These are phyloP conservation scores for Agapornis roseicollis DNA, from an alignment of 2,113 vertebrate genomes.

Conservation along the genomic window DNA sequence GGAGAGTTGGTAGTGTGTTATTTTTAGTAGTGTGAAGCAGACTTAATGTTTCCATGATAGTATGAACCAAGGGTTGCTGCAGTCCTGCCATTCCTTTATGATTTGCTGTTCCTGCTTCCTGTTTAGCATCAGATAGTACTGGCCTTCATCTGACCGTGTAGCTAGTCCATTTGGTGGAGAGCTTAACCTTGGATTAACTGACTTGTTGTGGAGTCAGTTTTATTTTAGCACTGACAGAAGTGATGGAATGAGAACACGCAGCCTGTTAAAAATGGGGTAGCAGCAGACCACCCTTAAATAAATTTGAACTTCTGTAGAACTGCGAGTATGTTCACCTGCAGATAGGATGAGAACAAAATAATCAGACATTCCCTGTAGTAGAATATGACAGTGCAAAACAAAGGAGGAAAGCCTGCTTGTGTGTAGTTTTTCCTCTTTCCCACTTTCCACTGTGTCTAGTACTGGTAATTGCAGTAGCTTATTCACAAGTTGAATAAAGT, in stretches of 20 bases:
- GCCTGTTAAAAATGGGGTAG: not conserved
- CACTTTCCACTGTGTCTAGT: not conserved
- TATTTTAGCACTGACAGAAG: not conserved
- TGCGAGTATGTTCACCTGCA: not conserved
- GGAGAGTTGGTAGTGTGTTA: not conserved
- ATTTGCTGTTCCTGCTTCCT: conserved; percentile 42
- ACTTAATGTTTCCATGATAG: not conserved
- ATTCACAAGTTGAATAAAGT: not conserved
- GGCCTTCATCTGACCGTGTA: not conserved
- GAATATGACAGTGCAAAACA: not conserved
- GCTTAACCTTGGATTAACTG: not conserved
- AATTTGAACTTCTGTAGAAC: not conserved
- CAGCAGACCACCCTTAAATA: not conserved
- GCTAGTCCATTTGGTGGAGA: not conserved
- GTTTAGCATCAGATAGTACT: not conserved
- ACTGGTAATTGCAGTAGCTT: not conserved
- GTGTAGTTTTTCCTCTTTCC: not conserved
- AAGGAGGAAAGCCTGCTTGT: not conserved
- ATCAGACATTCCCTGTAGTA: not conserved
- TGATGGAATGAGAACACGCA: not conserved
- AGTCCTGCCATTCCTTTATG: conserved; percentile 18
- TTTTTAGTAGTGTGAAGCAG: conserved; percentile 7
- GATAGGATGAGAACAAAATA: not conserved
- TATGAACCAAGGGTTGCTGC: not conserved
- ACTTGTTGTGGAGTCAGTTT: not conserved